These are phyloP conservation scores for Acipenser ruthenus DNA, from an alignment of 2,797 vertebrate genomes.

Conservation along the genomic window DNA sequence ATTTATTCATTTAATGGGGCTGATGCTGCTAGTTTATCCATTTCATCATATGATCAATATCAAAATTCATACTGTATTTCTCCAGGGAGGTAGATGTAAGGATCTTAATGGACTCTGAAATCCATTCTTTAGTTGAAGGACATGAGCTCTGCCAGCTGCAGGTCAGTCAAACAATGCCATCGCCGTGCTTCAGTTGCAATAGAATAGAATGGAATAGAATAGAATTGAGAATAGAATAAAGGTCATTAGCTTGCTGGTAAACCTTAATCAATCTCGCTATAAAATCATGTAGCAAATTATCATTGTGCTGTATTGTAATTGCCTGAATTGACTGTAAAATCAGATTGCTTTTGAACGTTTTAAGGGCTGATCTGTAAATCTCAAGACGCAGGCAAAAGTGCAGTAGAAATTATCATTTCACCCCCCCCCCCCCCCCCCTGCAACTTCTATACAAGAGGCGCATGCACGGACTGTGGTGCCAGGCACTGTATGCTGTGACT, in stretches of 20 bases:
- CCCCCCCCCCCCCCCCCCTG: constrained; percentile 32
- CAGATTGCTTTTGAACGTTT: not conserved
- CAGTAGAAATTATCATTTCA: constrained; percentile 31
- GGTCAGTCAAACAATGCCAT: too few species aligned
- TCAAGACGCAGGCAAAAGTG: constrained; percentile 17
- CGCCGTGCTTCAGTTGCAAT: too few species aligned
- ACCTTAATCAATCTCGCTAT: not conserved
- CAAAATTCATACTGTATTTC: too few species aligned
- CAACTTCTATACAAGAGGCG: constrained; percentile 49
- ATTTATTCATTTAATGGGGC: not conserved
- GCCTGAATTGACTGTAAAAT: not conserved
- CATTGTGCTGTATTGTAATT: not conserved
- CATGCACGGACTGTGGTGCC: constrained; percentile 52
- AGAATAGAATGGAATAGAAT: too few species aligned
- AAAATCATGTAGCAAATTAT: not conserved
- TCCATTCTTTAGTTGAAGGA: too few species aligned
- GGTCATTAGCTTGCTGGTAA: not conserved
- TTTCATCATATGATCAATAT: too few species aligned
- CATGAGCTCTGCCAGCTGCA: too few species aligned
- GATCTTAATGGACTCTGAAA: too few species aligned
- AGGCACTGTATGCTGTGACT: constrained; percentile 43
- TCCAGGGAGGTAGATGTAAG: too few species aligned
- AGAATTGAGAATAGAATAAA: too few species aligned
- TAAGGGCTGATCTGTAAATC: not conserved
- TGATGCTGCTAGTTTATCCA: too few species aligned